Evolutionary conservation across 2,797 vertebrate species (phyloP).

Genomic region (Rhincodon typus): DNA sequence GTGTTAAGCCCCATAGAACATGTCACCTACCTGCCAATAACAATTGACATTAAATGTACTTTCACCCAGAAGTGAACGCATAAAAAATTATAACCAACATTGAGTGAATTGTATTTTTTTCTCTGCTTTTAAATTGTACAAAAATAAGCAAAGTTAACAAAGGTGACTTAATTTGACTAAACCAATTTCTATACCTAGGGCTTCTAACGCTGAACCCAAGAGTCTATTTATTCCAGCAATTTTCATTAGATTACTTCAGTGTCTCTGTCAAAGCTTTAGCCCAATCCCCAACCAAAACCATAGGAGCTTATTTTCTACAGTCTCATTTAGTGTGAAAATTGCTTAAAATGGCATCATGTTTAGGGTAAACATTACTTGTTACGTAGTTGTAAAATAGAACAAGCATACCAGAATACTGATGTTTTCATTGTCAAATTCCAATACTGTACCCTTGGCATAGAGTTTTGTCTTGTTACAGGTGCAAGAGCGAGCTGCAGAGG

Average conservation of each 20-base stretch:
- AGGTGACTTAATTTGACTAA: neutral
- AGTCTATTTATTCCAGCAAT: neutral
- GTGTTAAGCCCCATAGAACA: neutral
- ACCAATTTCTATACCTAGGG: neutral
- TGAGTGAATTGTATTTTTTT: neutral
- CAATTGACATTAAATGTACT: neutral
- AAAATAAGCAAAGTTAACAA: neutral
- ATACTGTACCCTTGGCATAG: neutral
- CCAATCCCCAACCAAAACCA: neutral
- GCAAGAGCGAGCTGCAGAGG: too few species aligned
- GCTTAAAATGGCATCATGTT: neutral
- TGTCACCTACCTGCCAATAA: neutral
- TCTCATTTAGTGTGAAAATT: neutral
- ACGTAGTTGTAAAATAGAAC: neutral
- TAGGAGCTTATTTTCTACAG: neutral
- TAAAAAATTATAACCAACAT: neutral
- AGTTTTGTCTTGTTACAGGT: too few species aligned
- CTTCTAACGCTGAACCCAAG: neutral
- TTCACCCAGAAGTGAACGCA: neutral
- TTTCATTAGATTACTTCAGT: neutral
- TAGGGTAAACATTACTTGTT: neutral
- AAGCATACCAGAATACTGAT: neutral
- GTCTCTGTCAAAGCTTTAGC: neutral
- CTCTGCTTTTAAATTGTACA: neutral
- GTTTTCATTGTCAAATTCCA: neutral